phyloP scores from a whole-genome alignment of 1,140 invertebrate genomes.

The Pachypeltis micranthus region DNA sequence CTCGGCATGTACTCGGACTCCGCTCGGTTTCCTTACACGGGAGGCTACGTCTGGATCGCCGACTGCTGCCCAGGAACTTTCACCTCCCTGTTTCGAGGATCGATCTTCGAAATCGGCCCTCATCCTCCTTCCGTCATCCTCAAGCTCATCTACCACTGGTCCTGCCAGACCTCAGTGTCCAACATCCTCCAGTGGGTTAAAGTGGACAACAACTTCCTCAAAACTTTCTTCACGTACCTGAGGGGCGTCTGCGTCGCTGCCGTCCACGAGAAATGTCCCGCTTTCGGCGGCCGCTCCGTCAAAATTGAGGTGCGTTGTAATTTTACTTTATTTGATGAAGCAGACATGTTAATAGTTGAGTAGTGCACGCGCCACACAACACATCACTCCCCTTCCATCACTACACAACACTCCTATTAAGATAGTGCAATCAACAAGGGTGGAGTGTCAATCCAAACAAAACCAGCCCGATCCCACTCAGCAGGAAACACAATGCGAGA shows the following conservation, averaged over 20 bases:
- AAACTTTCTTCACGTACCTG: conserved; percentile 65
- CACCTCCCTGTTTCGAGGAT: conserved; percentile 39
- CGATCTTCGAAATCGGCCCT: conserved; percentile 70
- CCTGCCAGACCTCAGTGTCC: conserved; percentile 74
- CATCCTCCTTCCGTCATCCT: conserved; percentile 66
- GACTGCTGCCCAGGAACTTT: conserved; percentile 52
- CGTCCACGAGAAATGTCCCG: conserved; percentile 55
- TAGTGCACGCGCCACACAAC: too few species aligned
- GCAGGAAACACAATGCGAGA: too few species aligned
- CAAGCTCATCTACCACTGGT: conserved; percentile 81
- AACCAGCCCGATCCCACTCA: too few species aligned
- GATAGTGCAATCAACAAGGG: too few species aligned
- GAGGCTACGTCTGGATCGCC: conserved; percentile 80
- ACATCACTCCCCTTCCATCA: too few species aligned
- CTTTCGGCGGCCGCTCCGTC: conserved; percentile 53
- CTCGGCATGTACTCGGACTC: conserved; percentile 74
- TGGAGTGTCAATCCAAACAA: too few species aligned
- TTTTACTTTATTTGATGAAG: neutral
- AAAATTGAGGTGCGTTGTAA: conserved; percentile 42
- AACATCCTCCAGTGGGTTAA: conserved; percentile 82
- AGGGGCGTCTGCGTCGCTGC: conserved; percentile 64
- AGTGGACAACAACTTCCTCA: conserved; percentile 61
- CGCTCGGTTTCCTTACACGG: conserved; percentile 69
- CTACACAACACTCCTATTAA: too few species aligned
- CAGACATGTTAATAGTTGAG: too few species aligned